Evolutionary conservation across 2,797 vertebrate genomes (phyloP).

Genomic region (Synaphobranchus kaupii): DNA sequence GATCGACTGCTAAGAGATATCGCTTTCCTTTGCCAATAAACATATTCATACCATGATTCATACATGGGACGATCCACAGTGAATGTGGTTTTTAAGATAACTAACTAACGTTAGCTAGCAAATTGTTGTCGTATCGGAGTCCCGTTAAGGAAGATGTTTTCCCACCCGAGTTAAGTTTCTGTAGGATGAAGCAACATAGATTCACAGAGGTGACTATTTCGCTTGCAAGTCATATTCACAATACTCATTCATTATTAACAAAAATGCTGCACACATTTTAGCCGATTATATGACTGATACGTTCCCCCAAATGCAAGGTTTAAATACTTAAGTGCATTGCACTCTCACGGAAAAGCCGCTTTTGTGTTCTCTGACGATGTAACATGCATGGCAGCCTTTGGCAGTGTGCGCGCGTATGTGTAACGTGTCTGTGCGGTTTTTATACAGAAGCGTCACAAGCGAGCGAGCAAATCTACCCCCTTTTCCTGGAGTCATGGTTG

Average conservation of each 20-base stretch:
- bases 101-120: no score
- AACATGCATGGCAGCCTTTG: background rate
- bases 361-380: background rate
- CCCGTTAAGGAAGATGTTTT: background rate
- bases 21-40: background rate
- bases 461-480: background rate
- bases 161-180: background rate
- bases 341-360: background rate
- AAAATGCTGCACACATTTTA: background rate
- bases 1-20: background rate
- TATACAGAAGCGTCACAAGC: background rate
- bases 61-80: background rate
- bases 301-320: background rate
- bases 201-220: background rate
- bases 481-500: background rate
- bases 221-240: background rate
- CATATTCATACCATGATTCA: background rate
- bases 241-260: background rate
- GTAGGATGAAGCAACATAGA: background rate
- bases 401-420: background rate
- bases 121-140: background rate
- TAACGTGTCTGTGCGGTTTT: constrained; percentile 1
- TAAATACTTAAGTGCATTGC: background rate
- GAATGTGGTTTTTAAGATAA: background rate
- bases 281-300: background rate